Conservation (phyloP, 2,888 invertebrate genomes). For the Furcula furcula region DNA sequence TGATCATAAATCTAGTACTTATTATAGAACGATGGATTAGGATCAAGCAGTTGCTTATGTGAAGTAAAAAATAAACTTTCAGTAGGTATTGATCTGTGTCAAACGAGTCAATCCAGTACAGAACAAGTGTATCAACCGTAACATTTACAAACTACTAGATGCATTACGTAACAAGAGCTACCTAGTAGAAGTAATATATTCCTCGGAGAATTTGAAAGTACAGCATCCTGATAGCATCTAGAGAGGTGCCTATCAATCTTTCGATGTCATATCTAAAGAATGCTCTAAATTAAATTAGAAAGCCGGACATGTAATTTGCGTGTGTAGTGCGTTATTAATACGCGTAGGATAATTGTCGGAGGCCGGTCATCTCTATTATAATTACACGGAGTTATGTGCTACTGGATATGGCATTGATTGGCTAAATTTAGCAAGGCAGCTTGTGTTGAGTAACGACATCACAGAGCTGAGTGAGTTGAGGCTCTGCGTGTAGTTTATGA, state of each 20-base stretch:
- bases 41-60: too few species aligned
- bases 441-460: too few species aligned
- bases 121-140: background rate
- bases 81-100: constrained; percentile 26
- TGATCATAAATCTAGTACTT: too few species aligned
- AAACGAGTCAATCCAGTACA: background rate
- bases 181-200: background rate
- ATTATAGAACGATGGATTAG: too few species aligned
- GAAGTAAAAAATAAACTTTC: too few species aligned
- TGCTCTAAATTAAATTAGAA: constrained; percentile 69
- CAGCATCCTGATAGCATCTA: constrained; percentile 20
- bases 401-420: constrained; percentile 36
- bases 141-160: background rate
- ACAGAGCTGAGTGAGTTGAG: too few species aligned
- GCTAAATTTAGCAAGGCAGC: too few species aligned
- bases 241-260: constrained; percentile 35
- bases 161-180: background rate
- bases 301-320: constrained; percentile 63
- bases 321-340: constrained; percentile 63
- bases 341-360: constrained; percentile 71
- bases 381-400: constrained; percentile 17
- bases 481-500: too few species aligned
- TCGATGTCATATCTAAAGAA: constrained; percentile 41
- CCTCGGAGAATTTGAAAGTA: constrained; percentile 8
- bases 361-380: constrained; percentile 66